Percentiles rank a stretch among this genome's conserved stretches.
Conservation (phyloP, 2,113 vertebrate genomes). For the Notiomystis cincta region DNA sequence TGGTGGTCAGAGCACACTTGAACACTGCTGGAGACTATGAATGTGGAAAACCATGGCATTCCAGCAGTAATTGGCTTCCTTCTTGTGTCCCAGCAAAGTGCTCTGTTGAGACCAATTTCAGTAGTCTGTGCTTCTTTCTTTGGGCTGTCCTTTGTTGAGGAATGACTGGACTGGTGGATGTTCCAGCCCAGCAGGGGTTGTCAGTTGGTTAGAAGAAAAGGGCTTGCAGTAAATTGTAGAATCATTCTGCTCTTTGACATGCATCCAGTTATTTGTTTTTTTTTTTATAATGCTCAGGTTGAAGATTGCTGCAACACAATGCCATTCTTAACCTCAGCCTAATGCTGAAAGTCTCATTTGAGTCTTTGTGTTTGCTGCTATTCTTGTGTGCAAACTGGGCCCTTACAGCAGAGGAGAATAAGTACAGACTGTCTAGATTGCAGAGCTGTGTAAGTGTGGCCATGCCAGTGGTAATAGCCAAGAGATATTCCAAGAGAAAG, state of each 20-base stretch:
- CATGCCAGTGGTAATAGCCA: accelerated
- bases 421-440: background rate
- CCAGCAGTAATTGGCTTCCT: background rate
- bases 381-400: background rate
- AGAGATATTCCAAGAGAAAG: background rate
- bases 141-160: background rate
- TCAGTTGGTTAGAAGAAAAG: background rate
- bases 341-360: background rate
- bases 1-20: background rate
- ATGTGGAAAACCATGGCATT: background rate
- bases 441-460: background rate
- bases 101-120: background rate
- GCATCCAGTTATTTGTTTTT: background rate
- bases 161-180: background rate
- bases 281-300: background rate
- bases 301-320: background rate
- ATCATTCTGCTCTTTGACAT: background rate
- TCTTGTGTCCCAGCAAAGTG: background rate
- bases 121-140: background rate
- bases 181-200: background rate
- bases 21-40: background rate
- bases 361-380: background rate
- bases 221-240: background rate
- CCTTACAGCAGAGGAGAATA: background rate
- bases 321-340: background rate